Base-by-base conservation (phyloP, 1,140 invertebrate species). In the Pomacea maculata region DNA sequence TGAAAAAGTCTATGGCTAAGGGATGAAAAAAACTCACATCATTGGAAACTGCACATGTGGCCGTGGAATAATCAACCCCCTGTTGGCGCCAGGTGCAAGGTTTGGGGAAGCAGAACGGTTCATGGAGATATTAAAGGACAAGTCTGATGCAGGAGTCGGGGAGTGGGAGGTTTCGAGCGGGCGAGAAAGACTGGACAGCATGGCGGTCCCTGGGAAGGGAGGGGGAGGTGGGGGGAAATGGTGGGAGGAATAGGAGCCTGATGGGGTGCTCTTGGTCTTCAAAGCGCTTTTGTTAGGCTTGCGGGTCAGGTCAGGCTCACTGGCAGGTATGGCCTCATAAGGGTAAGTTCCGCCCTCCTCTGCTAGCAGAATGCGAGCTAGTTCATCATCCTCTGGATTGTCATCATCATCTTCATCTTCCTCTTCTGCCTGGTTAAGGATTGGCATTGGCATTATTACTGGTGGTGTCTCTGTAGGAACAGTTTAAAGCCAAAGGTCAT, bases 211-310 rank as follows among this genome's bases (percentile, higher is more conserved):
- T 52, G 64, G 78, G 78, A 75, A 75, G 8, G 76, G 75, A 14
- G 70, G 80, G 67, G 76, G 70, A 71, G 54, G 25, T 55, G 65
- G 75, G 25, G 75, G 73, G 55, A n/a, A 74, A 54, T 79, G 29
- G 61, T 68, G 61, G 63, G 19, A 17, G 64, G 25, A 25, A 25
- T 25, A 29, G 79, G 75, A 45, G 73, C 79, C 73, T 34, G 79
- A 17, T 34, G 55, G 45, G 34, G 3, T 73, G 19, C 55, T 63
- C 25, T 73, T 61, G 54, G 80, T 83, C 83, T 89, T 91, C 76
- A 91, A 83, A 79, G 90, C 90, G 85, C 89, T 90, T 85, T 91
- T 90, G 76, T 88, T 89, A 70, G 90, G 89, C 77, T 83, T 76
- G 75, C 84, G 84, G 73, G 54, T 85, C 19, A 90, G 84, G 83